These are phyloP conservation scores for Caenorhabditis japonica DNA, from an alignment of 2,888 invertebrate species.

Conservation along the genomic window DNA sequence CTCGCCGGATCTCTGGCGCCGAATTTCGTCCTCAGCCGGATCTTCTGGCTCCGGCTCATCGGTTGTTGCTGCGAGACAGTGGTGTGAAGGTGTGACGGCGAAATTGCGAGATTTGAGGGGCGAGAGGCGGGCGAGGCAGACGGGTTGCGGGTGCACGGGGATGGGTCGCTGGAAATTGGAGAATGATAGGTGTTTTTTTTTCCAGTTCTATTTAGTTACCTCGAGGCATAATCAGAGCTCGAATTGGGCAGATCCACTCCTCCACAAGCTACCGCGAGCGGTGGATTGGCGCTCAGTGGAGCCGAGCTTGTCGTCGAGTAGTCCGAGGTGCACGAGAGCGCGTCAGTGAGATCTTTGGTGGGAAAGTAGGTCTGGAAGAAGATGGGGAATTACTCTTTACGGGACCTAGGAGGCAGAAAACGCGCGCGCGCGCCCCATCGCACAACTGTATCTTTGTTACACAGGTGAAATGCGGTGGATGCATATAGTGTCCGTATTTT, in stretches of 20 bases:
- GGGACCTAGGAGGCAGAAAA: too few relatives aligned
- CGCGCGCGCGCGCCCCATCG: too few relatives aligned
- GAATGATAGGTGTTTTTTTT: background rate
- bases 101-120: conserved; percentile 35
- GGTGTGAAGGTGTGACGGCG: conserved; percentile 8
- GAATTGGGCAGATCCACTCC: conserved; percentile 52
- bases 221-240: conserved; percentile 64
- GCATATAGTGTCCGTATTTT: too few relatives aligned
- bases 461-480: too few relatives aligned
- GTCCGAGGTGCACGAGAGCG: conserved; percentile 66
- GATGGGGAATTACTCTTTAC: background rate
- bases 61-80: conserved; percentile 24
- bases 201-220: too few relatives aligned
- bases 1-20: conserved; percentile 58
- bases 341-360: conserved; percentile 59
- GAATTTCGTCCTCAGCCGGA: conserved; percentile 62
- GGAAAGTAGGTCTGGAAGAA: conserved; percentile 48
- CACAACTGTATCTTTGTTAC: too few relatives aligned
- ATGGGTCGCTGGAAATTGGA: conserved; percentile 55
- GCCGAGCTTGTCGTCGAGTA: conserved; percentile 70
- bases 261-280: conserved; percentile 55
- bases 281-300: conserved; percentile 48
- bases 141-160: conserved; percentile 58
- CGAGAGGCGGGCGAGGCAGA: conserved; percentile 56
- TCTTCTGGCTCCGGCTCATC: conserved; percentile 64